phyloP scores from a whole-genome alignment of 1,140 invertebrate species.

The Ephestia elutella region DNA sequence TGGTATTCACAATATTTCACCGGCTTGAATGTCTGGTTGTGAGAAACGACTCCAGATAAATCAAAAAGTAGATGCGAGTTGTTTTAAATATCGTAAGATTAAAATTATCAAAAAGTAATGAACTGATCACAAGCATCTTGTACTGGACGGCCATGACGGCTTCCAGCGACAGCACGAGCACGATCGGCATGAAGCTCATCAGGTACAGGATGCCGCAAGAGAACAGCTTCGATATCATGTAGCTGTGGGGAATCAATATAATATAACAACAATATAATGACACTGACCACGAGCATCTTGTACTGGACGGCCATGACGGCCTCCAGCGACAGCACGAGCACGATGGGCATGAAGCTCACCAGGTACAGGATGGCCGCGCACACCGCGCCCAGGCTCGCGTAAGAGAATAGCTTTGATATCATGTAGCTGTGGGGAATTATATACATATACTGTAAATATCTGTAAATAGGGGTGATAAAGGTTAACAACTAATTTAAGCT shows the following conservation, averaged over 20 bases:
- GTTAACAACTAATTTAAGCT: too few relatives aligned
- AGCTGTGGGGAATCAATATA: conserved; percentile 70
- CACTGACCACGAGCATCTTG: conserved; percentile 77
- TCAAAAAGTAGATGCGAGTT: too few relatives aligned
- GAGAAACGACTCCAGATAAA: too few relatives aligned
- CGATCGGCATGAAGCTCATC: conserved; percentile 78
- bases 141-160: conserved; percentile 70
- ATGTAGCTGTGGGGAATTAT: conserved; percentile 74
- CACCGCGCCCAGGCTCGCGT: conserved; percentile 78
- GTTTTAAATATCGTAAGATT: too few relatives aligned
- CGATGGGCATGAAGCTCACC: conserved; percentile 78
- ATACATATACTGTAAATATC: background rate
- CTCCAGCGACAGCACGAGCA: conserved; percentile 79
- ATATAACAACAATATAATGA: too few relatives aligned
- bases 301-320: conserved; percentile 70
- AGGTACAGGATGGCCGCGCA: conserved; percentile 77
- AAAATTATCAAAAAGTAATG: too few relatives aligned
- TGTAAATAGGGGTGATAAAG: too few relatives aligned
- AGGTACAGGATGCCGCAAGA: conserved; percentile 77
- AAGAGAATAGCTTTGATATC: conserved; percentile 78
- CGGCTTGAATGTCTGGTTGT: too few relatives aligned
- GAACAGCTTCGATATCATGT: conserved; percentile 80
- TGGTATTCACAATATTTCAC: too few relatives aligned
- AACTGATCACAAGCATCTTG: conserved; percentile 77
- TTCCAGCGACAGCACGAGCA: conserved; percentile 79